Conservation (phyloP, 2,888 invertebrate genomes). For the Merodon equestris region DNA sequence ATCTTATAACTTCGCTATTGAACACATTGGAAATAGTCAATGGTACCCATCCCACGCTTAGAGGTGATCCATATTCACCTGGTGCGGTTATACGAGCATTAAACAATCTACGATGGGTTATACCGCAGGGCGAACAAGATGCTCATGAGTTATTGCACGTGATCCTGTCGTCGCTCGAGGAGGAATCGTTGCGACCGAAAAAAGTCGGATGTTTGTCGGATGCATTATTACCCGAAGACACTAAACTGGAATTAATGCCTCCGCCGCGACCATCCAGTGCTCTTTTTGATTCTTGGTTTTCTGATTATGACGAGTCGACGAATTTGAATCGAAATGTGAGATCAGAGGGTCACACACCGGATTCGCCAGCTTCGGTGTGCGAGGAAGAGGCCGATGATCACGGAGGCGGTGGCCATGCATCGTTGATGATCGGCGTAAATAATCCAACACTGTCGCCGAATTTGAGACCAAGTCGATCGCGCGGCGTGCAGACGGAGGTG, state of each 20-base stretch:
- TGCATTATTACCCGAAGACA: conserved; percentile 82
- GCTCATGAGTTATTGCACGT: conserved; percentile 96
- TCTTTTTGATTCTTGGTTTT: conserved; percentile 78
- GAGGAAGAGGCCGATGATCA: conserved; percentile 73
- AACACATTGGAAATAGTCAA: conserved; percentile 87
- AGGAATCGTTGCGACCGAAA: conserved; percentile 83
- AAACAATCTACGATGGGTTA: conserved; percentile 88
- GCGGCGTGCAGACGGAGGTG: conserved; percentile 70
- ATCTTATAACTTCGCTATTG: conserved; percentile 86
- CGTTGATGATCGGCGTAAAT: conserved; percentile 67
- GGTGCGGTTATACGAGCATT: conserved; percentile 87
- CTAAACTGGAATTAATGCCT: conserved; percentile 69
- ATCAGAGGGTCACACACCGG: conserved; percentile 78
- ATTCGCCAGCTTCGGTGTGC: conserved; percentile 78
- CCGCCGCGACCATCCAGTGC: conserved; percentile 80
- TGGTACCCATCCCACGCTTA: conserved; percentile 85
- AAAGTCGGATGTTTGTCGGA: conserved; percentile 86
- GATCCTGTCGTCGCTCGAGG: conserved; percentile 92
- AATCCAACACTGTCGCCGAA: conserved; percentile 72
- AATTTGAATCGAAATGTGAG: conserved; percentile 77
- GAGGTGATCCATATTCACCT: conserved; percentile 82
- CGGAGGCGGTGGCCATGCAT: conserved; percentile 27
- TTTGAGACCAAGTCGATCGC: conserved; percentile 74
- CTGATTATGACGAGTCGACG: conserved; percentile 78
- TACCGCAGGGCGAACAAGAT: conserved; percentile 95